phyloP scores from a whole-genome alignment of 2,888 invertebrate genomes.

The Parascotia fuliginaria region DNA sequence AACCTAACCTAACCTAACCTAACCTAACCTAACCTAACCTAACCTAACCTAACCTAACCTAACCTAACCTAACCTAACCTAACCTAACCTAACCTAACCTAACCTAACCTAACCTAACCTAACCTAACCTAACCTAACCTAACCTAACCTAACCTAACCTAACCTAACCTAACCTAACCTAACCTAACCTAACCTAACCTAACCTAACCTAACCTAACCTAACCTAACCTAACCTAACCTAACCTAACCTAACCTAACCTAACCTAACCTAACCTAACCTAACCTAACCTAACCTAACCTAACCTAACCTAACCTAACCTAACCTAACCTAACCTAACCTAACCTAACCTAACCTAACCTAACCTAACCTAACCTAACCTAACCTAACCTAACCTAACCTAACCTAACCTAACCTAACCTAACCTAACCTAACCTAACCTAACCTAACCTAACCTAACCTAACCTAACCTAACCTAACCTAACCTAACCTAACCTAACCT shows the following conservation, averaged over 20 bases:
- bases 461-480: conserved; percentile 33
- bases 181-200: too few relatives aligned
- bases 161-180: too few relatives aligned
- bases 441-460: conserved; percentile 26
- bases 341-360: conserved; percentile 19
- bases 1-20: too few relatives aligned
- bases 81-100: too few relatives aligned
- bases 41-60: too few relatives aligned
- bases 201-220: too few relatives aligned
- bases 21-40: too few relatives aligned
- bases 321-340: conserved; percentile 25
- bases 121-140: too few relatives aligned
- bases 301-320: conserved; percentile 24
- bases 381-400: conserved; percentile 26
- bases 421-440: conserved; percentile 26
- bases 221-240: conserved; percentile 27
- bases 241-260: conserved; percentile 27
- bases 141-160: too few relatives aligned
- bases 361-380: conserved; percentile 23
- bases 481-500: conserved; percentile 39
- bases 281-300: conserved; percentile 19
- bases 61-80: too few relatives aligned
- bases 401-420: conserved; percentile 30
- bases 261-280: conserved; percentile 27
- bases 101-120: too few relatives aligned